Percentiles rank a stretch among this genome's conserved stretches.
phyloP scores from a whole-genome alignment of 2,797 vertebrate species.

The Microctenopoma lineatum region DNA sequence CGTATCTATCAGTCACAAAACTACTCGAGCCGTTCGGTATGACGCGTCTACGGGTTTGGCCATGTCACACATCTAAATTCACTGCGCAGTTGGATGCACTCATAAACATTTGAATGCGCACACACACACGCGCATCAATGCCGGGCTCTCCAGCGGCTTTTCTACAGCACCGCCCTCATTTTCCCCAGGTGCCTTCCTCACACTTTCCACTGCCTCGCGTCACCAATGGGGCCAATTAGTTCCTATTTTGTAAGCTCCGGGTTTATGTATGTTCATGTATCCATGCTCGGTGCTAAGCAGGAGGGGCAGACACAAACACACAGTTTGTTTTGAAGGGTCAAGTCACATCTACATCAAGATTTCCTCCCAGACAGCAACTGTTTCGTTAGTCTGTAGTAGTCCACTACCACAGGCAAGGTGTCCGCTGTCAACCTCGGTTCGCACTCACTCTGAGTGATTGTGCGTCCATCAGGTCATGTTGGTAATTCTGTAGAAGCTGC shows the following conservation, averaged over 20 bases:
- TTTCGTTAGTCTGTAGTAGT: slow-evolving; percentile 9
- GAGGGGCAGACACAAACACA: not conserved
- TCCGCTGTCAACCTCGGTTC: slow-evolving; percentile 28
- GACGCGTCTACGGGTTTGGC: not conserved
- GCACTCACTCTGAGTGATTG: slow-evolving; percentile 39
- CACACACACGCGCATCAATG: not conserved
- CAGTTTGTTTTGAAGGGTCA: slow-evolving; percentile 12
- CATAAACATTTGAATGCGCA: slow-evolving; percentile 16
- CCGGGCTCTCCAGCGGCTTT: slow-evolving; percentile 39
- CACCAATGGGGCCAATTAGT: slow-evolving; percentile 73
- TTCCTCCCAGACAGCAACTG: slow-evolving; percentile 17
- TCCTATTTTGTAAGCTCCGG: slow-evolving; percentile 42
- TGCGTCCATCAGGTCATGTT: slow-evolving; percentile 36
- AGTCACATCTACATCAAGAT: slow-evolving; percentile 25
- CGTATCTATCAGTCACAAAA: slow-evolving; percentile 22
- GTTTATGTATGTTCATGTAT: slow-evolving; percentile 2
- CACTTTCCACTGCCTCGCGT: slow-evolving; percentile 47
- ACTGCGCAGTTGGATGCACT: slow-evolving; percentile 6
- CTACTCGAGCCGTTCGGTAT: not conserved
- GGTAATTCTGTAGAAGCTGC: slow-evolving; percentile 45
- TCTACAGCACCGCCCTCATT: slow-evolving; percentile 17
- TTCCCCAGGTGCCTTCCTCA: slow-evolving; percentile 39
- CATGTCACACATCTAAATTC: slow-evolving; percentile 1
- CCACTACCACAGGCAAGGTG: slow-evolving; percentile 17
- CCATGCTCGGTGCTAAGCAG: slow-evolving; percentile 32